These are phyloP conservation scores for Oscheius sp. DNA, from an alignment of 2,888 invertebrate species.

Conservation along the genomic window DNA sequence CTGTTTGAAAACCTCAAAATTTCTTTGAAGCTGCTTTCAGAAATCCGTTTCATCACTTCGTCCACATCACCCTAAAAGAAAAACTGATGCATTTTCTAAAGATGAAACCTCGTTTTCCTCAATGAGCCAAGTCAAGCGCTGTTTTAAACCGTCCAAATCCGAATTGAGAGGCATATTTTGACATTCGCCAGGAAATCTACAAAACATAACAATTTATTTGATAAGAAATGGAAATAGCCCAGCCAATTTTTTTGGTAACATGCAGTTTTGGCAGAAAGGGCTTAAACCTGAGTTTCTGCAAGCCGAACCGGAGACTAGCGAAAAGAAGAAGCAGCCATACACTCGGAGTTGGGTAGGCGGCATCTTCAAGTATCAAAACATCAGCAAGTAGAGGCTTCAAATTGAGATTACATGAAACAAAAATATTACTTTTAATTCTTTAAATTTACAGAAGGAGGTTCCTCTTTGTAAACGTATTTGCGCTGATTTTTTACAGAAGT, in stretches of 20 bases:
- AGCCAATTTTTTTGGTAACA: not conserved
- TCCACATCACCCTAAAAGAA: slow-evolving; percentile 10
- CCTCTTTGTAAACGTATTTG: slow-evolving; percentile 86
- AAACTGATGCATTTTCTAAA: not conserved
- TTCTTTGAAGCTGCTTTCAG: slow-evolving; percentile 41
- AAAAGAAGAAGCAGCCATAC: slow-evolving; percentile 87
- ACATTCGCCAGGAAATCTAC: slow-evolving; percentile 64
- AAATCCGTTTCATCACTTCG: slow-evolving; percentile 18
- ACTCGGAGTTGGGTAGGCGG: slow-evolving; percentile 18
- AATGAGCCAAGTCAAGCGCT: slow-evolving; percentile 50
- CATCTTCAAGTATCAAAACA: not conserved
- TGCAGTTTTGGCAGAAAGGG: slow-evolving; percentile 12
- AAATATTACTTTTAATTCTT: not conserved
- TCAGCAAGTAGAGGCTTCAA: slow-evolving; percentile 12
- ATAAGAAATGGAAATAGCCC: not conserved
- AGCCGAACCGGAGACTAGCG: slow-evolving; percentile 89
- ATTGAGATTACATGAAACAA: too few species aligned
- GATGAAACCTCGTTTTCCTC: slow-evolving; percentile 37
- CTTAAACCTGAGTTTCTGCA: slow-evolving; percentile 79
- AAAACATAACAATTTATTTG: not conserved
- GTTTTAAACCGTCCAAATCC: slow-evolving; percentile 58
- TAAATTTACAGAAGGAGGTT: slow-evolving; percentile 14
- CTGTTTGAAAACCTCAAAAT: slow-evolving; percentile 54
- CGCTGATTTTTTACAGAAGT: slow-evolving; percentile 81
- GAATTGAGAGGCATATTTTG: slow-evolving; percentile 63